These are phyloP conservation scores for Calosoma granatense DNA, from an alignment of 1,140 invertebrate genomes.

Conservation along the genomic window DNA sequence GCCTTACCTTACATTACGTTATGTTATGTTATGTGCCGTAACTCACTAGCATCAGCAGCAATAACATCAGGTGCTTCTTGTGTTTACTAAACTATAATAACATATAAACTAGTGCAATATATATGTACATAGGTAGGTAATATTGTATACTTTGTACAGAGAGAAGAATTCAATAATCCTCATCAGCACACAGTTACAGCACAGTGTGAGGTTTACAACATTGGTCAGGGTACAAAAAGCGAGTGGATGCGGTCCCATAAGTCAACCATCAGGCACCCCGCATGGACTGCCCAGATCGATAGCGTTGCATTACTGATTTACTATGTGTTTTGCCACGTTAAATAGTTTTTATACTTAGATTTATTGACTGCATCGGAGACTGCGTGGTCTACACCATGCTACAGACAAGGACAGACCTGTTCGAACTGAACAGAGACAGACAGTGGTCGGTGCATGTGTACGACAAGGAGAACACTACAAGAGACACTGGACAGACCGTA, in stretches of 20 bases:
- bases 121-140: too few relatives aligned
- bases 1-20: too few relatives aligned
- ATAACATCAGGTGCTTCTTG: too few relatives aligned
- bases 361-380: slow-evolving; percentile 1
- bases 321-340: background rate
- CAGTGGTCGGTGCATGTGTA: background rate
- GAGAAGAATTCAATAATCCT: too few relatives aligned
- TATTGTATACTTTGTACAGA: too few relatives aligned
- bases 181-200: too few relatives aligned
- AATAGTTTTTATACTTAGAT: slow-evolving; percentile 1
- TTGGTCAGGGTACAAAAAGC: background rate
- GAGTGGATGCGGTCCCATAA: background rate
- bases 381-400: too few relatives aligned
- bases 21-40: too few relatives aligned
- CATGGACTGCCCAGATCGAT: background rate
- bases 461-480: background rate
- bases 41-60: too few relatives aligned
- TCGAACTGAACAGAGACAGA: background rate
- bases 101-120: too few relatives aligned
- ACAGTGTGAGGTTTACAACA: background rate
- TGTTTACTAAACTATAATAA: too few relatives aligned
- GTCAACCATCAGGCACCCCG: background rate
- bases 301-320: slow-evolving; percentile 1
- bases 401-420: background rate
- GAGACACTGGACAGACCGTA: background rate